phyloP scores from a whole-genome alignment of 2,113 vertebrate genomes.

The Grammomys dolichurus region DNA sequence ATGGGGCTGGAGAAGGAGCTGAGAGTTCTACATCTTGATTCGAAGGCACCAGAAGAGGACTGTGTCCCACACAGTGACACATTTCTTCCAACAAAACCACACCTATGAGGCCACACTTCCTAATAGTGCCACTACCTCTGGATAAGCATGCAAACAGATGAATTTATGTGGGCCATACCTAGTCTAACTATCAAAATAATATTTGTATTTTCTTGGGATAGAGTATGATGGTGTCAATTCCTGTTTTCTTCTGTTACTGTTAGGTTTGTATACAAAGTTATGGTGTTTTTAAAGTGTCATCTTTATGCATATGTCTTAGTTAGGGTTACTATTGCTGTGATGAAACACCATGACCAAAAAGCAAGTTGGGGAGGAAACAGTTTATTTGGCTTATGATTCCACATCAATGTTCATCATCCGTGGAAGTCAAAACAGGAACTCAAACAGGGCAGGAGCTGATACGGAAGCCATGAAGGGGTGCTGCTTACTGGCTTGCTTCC shows the following conservation, averaged over 20 bases:
- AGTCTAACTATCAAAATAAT: neutral
- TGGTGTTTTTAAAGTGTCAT: neutral
- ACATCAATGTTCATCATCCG: neutral
- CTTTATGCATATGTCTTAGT: neutral
- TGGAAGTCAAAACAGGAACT: neutral
- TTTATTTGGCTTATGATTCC: neutral
- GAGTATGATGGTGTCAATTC: neutral
- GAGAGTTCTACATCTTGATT: too few species aligned
- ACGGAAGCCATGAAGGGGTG: neutral
- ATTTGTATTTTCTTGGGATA: neutral
- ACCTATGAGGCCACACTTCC: too few species aligned
- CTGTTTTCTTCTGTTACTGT: neutral
- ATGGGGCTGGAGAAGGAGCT: too few species aligned
- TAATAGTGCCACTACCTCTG: too few species aligned
- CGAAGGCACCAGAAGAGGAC: too few species aligned
- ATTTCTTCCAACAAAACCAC: too few species aligned
- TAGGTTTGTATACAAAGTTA: neutral
- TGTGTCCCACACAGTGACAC: too few species aligned
- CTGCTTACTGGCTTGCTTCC: neutral
- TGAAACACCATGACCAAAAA: neutral
- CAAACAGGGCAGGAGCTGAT: neutral
- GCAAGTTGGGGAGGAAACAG: neutral
- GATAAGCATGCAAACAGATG: too few species aligned
- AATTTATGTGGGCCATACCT: too few species aligned
- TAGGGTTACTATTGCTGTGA: neutral